These are phyloP conservation scores for Enteromius trimaculatus DNA, from an alignment of 2,797 vertebrate genomes.

Conservation along the genomic window DNA sequence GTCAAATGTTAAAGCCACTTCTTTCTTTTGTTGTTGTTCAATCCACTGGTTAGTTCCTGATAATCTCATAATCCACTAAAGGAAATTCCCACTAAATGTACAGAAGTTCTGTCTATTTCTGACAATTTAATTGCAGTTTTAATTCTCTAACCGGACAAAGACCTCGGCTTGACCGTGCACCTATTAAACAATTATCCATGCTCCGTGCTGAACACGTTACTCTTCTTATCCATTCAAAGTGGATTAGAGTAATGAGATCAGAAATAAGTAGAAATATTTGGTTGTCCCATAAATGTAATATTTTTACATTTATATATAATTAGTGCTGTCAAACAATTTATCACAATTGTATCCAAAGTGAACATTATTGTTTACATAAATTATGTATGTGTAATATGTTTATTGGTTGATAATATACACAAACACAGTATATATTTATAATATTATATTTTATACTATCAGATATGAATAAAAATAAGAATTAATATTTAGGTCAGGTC, in stretches of 20 bases:
- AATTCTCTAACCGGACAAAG: conserved; percentile 17
- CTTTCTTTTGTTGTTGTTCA: conserved; percentile 62
- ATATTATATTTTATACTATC: too few relatives aligned
- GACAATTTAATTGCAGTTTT: conserved; percentile 27
- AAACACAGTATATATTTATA: too few relatives aligned
- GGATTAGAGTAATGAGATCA: not conserved
- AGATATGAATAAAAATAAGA: too few relatives aligned
- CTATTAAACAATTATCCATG: not conserved
- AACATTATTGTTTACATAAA: too few relatives aligned
- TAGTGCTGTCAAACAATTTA: too few relatives aligned
- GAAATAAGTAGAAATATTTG: not conserved
- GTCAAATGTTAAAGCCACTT: conserved; percentile 68
- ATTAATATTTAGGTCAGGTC: too few relatives aligned
- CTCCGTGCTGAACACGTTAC: not conserved
- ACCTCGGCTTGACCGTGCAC: not conserved
- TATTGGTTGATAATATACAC: too few relatives aligned
- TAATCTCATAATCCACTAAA: conserved; percentile 48
- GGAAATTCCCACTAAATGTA: conserved; percentile 41
- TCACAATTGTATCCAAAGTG: too few relatives aligned
- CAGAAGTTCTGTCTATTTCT: conserved; percentile 49
- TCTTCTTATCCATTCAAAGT: not conserved
- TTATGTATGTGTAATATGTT: too few relatives aligned
- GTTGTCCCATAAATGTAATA: not conserved
- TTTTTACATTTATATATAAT: not conserved
- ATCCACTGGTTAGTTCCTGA: conserved; percentile 33